Percentiles rank a stretch among this genome's conserved stretches.
These are phyloP conservation scores for Drosophila borealis DNA, from an alignment of 2,888 invertebrate species.

Conservation along the genomic window DNA sequence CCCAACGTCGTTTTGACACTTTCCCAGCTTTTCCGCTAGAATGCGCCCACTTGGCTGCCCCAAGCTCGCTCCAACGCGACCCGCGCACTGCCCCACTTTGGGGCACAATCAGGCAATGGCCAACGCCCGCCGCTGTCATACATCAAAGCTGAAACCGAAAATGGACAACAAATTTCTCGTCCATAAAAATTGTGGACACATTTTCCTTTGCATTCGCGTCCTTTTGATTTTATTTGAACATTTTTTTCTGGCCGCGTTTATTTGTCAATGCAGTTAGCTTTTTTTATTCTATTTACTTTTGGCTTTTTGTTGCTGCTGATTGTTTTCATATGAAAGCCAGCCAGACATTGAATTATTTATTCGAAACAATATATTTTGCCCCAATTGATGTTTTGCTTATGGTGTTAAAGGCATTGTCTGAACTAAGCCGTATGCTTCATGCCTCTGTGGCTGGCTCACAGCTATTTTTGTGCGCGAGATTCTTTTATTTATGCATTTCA, in stretches of 20 bases:
- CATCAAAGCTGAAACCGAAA: conserved; percentile 50
- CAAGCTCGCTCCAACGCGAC: not conserved
- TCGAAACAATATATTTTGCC: conserved; percentile 36
- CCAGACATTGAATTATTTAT: conserved; percentile 54
- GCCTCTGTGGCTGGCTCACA: conserved; percentile 22
- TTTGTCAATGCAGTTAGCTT: conserved; percentile 19
- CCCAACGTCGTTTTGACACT: conserved; percentile 50
- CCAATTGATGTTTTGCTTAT: conserved; percentile 55
- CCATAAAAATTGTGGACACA: conserved; percentile 54
- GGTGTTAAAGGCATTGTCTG: conserved; percentile 34
- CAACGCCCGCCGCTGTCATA: conserved; percentile 36
- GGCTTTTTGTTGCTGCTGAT: conserved; percentile 24
- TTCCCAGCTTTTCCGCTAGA: conserved; percentile 48
- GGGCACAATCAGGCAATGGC: conserved; percentile 32
- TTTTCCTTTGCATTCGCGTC: conserved; percentile 29
- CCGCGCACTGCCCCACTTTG: not conserved
- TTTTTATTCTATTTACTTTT: conserved; percentile 9
- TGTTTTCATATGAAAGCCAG: conserved; percentile 47
- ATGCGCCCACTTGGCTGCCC: not conserved
- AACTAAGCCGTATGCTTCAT: conserved; percentile 33
- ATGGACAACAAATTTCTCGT: conserved; percentile 52
- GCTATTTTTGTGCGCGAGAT: conserved; percentile 18
- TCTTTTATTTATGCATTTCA: conserved; percentile 42
- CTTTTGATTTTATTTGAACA: conserved; percentile 30
- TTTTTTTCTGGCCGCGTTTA: conserved; percentile 12